Evolutionary conservation across 2,113 vertebrate genomes (phyloP).

Genomic region (Rhinoderma darwinii): DNA sequence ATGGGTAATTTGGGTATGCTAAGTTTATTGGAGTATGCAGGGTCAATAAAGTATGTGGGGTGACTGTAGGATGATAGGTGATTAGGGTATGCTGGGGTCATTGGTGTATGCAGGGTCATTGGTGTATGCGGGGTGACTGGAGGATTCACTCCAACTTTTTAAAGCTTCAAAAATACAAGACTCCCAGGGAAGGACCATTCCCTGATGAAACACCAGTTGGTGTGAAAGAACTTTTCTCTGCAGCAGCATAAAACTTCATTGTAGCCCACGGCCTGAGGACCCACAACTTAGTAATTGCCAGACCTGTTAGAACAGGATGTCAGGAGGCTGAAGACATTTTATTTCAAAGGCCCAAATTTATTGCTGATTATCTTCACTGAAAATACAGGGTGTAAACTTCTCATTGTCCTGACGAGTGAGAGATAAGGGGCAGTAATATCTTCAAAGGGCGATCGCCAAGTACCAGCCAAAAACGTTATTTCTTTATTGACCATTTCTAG

Average conservation of each 20-base stretch:
- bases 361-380: not conserved
- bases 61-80: not conserved
- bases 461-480: too few species aligned
- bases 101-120: too few species aligned
- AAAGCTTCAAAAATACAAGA: not conserved
- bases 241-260: not conserved
- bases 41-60: not conserved
- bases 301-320: conserved; percentile 14
- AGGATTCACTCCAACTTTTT: not conserved
- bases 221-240: not conserved
- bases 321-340: not conserved
- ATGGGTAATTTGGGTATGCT: not conserved
- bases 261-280: not conserved
- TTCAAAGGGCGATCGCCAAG: too few species aligned
- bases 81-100: too few species aligned
- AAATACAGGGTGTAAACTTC: not conserved
- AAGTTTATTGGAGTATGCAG: not conserved
- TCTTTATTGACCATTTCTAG: too few species aligned
- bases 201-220: not conserved
- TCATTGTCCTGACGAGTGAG: not conserved
- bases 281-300: not conserved
- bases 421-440: too few species aligned
- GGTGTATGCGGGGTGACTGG: too few species aligned
- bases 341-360: conserved; percentile 3
- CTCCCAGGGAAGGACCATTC: not conserved